phyloP scores from a whole-genome alignment of 1,140 invertebrate genomes.

The Phymorhynchus buccinoides region DNA sequence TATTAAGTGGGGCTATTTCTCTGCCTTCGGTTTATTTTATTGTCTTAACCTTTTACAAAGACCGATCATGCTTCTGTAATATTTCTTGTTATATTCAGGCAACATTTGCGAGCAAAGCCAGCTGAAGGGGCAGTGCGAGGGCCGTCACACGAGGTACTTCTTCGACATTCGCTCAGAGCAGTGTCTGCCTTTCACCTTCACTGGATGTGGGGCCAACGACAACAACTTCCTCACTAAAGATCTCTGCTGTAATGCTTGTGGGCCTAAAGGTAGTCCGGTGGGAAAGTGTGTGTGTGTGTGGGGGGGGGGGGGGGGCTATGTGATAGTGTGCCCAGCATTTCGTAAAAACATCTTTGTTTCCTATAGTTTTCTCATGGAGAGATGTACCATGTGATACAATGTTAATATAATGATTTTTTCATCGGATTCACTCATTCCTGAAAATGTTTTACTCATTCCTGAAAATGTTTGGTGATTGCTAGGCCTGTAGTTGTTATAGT shows the following conservation, averaged over 20 bases:
- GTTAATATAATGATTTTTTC: no score
- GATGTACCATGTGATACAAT: no score
- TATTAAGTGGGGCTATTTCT: no score
- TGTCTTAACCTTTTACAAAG: no score
- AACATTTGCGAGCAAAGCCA: conserved; percentile 50
- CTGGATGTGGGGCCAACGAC: conserved; percentile 41
- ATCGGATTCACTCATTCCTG: no score
- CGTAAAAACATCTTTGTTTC: not conserved
- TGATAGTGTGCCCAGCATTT: not conserved
- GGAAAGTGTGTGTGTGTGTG: no score
- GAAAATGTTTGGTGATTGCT: no score
- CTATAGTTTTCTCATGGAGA: not conserved
- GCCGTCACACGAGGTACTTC: conserved; percentile 68
- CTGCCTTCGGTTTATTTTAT: no score
- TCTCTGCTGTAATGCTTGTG: conserved; percentile 32
- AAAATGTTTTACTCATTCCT: no score
- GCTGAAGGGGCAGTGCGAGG: conserved; percentile 58
- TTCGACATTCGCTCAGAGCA: conserved; percentile 70
- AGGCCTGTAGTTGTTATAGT: not conserved
- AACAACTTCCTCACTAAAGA: conserved; percentile 43
- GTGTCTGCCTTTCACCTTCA: conserved; percentile 75
- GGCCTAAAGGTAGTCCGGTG: not conserved
- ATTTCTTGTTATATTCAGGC: no score
- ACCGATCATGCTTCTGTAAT: no score
- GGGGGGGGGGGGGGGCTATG: not conserved